Base-by-base conservation (phyloP, 1,140 invertebrate species). In the Zaprionus kolodkinae region DNA sequence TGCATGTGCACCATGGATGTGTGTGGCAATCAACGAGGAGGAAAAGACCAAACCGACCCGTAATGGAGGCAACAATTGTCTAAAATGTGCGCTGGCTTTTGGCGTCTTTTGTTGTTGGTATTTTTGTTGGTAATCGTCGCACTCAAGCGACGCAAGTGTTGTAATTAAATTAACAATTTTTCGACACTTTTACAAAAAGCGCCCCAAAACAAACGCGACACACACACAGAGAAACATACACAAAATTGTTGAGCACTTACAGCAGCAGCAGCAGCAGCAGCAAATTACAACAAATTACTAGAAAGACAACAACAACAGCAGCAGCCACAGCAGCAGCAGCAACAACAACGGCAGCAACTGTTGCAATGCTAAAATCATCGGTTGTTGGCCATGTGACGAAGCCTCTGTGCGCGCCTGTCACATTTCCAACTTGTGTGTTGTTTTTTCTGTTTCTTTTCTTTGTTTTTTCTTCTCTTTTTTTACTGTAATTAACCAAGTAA, bases 121-220 rank as follows among this genome's bases (percentile, higher is more conserved):
- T 21, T 67, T 67, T 63, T 69, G 72, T 87, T 88, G 84, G 83
- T 83, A 88, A 87, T 87, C 84, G 84, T 87, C 84, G 76, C 83
- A 83, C 84, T 87, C 83, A 83, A 88, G 56, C 76, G 84, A 80
- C 84, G 84, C 84, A 78, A 88, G 77, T 87, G 84, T 87, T 87
- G 84, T 87, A 87, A 87, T 87, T 88, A 88, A 87, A 87, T 87
- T 87, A 87, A 87, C 73, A 54, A 88, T 88, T 88, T 88, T 87
- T 85, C 63, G 74, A 81, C 66, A 79, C 66, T 77, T 73, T 71
- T 69, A 83, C 79, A 79, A 82, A 82, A 82, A 79, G 71, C 68
- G 68, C 71, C 72, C 79, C 71, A 74, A 74, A 82, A 76, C 60
- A 61, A 38, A 76, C 56, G 40, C 40, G 40, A 81, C 69, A 81